Conservation (phyloP, 37 sponge, comb jelly and placozoan species). For the Tethya wilhelma region DNA sequence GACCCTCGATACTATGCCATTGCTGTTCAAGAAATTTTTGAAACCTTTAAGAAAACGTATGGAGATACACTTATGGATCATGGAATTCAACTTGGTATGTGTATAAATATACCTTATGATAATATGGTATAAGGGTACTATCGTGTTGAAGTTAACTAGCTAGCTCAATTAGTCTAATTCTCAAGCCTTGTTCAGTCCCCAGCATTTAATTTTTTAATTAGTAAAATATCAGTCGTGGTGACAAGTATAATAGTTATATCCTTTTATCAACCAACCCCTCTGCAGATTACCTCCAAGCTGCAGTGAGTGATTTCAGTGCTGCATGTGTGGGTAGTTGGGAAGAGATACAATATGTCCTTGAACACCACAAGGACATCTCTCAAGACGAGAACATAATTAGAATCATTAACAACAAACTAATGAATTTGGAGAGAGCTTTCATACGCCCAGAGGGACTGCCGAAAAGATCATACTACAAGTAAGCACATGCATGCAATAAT, state of each 20-base stretch:
- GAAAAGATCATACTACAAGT: constrained; percentile 81
- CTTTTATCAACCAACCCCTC: too few relatives aligned
- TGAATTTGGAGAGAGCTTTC: constrained; percentile 89
- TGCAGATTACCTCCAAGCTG: constrained; percentile 10
- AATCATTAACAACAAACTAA: constrained; percentile 82
- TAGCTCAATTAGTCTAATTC: too few relatives aligned
- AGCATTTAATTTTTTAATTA: too few relatives aligned
- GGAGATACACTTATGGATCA: constrained; percentile 14
- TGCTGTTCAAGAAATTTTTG: constrained; percentile 17
- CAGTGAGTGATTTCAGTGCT: constrained; percentile 2
- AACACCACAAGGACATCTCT: not conserved
- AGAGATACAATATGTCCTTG: too few relatives aligned
- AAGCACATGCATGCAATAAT: too few relatives aligned
- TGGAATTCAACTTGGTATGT: constrained; percentile 33
- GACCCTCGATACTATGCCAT: constrained; percentile 46
- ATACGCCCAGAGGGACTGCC: constrained; percentile 87
- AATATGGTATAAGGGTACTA: too few relatives aligned
- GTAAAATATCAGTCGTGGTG: too few relatives aligned
- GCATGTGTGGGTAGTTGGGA: too few relatives aligned
- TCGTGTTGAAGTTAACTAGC: too few relatives aligned
- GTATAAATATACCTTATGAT: too few relatives aligned
- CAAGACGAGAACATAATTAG: constrained; percentile 32
- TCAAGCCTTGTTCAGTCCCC: too few relatives aligned
- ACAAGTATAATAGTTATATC: too few relatives aligned
- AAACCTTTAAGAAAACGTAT: constrained; percentile 5